Base-by-base conservation (phyloP, 2,888 invertebrate species). In the Aphidoletes aphidimyza region DNA sequence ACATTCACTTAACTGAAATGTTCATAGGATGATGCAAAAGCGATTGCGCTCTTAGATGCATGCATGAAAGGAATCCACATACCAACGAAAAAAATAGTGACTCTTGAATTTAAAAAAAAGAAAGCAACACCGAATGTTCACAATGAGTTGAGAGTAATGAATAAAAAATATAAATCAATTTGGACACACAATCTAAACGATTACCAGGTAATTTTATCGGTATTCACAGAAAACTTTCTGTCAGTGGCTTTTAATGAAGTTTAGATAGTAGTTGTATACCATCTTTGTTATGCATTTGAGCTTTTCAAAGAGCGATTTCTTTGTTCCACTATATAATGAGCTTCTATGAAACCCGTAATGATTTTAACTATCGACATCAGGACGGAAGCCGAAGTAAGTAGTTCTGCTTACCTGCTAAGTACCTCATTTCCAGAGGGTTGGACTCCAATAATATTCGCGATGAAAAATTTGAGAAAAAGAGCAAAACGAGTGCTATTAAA, bases 161-260 rank as follows among this genome's bases (percentile, higher is more conserved):
- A 5, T 14, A 47, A 22, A 54, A 54, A 22, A 22, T 26, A 26
- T 26, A 2, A 11, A 54, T 5, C n/a, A 11, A 22, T 30, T 14
- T 14, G 30, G 30, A 34, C 6, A 69, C 42, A 69, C 69, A 5
- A 69, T 69, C 3, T 30, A 30, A 69, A 30, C 26, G 69, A 69
- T 30, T 69, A 69, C 17, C 11, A n/a, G 11, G 69, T 30, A 30
- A 69, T 69, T n/a, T n/a, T 30, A 69, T 69, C 69, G 69, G 34
- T 34, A 69, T 30, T 69, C 69, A 30, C 34, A 14, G 69, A 30
- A 0, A 69, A 34, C 26, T 69, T 69, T 69, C 34, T 14, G 30
- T 69, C 30, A 69, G 69, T 30, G 30, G 26, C 14, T 26, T 69
- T 69, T 69, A 69, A 69, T 69, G 69, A 69, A 69, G 69, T 69